Percentiles rank a stretch among this genome's conserved stretches.
phyloP scores from a whole-genome alignment of 2,888 invertebrate species.

The Luperina testacea region DNA sequence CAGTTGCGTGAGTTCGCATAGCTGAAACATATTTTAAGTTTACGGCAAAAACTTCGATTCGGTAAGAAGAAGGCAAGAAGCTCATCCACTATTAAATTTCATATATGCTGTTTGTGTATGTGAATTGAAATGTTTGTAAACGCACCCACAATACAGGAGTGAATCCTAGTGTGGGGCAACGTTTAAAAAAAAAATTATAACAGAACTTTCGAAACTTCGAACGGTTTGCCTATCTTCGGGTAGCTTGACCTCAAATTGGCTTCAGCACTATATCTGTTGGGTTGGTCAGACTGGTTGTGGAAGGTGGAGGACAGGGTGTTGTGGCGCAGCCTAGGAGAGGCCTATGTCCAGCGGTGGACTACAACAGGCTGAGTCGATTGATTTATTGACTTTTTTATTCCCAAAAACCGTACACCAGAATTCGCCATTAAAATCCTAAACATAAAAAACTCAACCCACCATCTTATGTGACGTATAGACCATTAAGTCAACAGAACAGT shows the following conservation, averaged over 20 bases:
- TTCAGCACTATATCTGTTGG: not conserved
- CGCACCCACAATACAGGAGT: too few species aligned
- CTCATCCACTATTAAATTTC: too few species aligned
- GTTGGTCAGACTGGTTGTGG: not conserved
- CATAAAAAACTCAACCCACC: constrained; percentile 23
- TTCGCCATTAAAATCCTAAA: not conserved
- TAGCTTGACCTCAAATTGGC: not conserved
- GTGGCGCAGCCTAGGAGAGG: not conserved
- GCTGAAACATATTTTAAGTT: too few species aligned
- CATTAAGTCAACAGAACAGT: constrained; percentile 33
- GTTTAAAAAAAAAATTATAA: too few species aligned
- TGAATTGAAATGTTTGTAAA: too few species aligned
- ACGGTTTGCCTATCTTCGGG: not conserved
- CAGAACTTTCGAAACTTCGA: not conserved
- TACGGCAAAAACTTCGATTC: too few species aligned
- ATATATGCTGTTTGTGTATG: too few species aligned
- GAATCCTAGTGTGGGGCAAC: too few species aligned
- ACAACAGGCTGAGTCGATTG: not conserved
- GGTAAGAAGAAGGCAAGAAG: too few species aligned
- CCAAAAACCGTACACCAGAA: not conserved
- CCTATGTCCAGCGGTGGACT: not conserved
- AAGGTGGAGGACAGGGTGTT: not conserved
- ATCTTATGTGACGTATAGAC: constrained; percentile 18
- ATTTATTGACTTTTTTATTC: not conserved
- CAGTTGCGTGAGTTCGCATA: not conserved